Evolutionary conservation across 37 sponge, comb jelly and placozoan genomes (phyloP).

Genomic region (Corticium candelabrum): DNA sequence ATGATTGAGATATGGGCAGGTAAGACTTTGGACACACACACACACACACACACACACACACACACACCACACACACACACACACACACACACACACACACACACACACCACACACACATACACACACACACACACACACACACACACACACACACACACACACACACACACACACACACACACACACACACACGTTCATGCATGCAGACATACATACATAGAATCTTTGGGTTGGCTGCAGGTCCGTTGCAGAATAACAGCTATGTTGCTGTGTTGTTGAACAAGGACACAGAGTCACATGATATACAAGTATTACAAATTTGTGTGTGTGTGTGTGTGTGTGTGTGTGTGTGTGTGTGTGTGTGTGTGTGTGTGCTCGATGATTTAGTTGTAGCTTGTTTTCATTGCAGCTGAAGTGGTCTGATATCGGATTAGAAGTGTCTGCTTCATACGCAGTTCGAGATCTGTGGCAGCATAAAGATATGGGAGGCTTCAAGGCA

Average conservation of each 20-base stretch:
- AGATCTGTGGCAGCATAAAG: slow-evolving; percentile 8
- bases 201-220: neutral
- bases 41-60: neutral
- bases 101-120: too few relatives aligned
- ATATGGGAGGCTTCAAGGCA: neutral
- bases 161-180: neutral
- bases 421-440: neutral
- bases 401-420: neutral
- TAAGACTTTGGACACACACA: neutral
- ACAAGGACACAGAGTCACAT: neutral
- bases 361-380: neutral
- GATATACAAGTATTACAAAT: neutral
- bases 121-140: neutral
- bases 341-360: neutral
- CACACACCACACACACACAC: neutral
- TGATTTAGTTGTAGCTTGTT: neutral
- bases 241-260: neutral
- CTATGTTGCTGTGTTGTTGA: neutral
- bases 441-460: neutral
- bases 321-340: slow-evolving; percentile 1
- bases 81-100: neutral
- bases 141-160: neutral
- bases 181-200: neutral
- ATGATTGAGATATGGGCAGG: neutral
- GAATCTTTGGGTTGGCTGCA: neutral